These are phyloP conservation scores for Lasiurus cinereus DNA, from an alignment of 2,113 vertebrate species.

Conservation along the genomic window DNA sequence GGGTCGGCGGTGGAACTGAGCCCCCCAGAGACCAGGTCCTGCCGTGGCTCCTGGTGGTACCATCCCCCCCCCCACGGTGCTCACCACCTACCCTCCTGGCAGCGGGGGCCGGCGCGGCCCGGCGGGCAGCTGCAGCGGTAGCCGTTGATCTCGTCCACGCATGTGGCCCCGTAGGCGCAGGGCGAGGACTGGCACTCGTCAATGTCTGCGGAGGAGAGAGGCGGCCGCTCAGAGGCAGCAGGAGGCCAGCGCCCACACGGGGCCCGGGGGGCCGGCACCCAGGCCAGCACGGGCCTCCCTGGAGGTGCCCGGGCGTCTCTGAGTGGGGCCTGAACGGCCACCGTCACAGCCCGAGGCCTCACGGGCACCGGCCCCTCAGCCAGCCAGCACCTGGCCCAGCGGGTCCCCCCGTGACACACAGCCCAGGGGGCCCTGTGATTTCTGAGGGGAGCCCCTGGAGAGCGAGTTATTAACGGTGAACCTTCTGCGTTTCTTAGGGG, in stretches of 20 bases:
- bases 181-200: slow-evolving; percentile 98
- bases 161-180: slow-evolving; percentile 95
- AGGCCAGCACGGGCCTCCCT: too few relatives aligned
- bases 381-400: too few relatives aligned
- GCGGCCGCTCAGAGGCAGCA: accelerated
- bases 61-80: too few relatives aligned
- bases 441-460: too few relatives aligned
- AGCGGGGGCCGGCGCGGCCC: slow-evolving; percentile 91
- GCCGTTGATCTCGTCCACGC: slow-evolving; percentile 95
- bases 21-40: accelerated
- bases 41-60: accelerated
- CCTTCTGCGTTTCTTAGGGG: too few relatives aligned
- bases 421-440: too few relatives aligned
- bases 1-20: accelerated
- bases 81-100: slow-evolving; percentile 92
- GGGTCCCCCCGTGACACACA: too few relatives aligned
- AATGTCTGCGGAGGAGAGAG: slow-evolving; percentile 88
- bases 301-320: accelerated
- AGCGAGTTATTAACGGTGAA: too few relatives aligned
- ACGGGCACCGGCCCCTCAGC: too few relatives aligned
- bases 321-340: accelerated
- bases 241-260: background rate
- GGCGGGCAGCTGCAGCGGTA: slow-evolving; percentile 94
- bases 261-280: accelerated
- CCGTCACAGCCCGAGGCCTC: background rate